Conservation (phyloP, 2,797 vertebrate species). For the Cryptoprocta ferox region DNA sequence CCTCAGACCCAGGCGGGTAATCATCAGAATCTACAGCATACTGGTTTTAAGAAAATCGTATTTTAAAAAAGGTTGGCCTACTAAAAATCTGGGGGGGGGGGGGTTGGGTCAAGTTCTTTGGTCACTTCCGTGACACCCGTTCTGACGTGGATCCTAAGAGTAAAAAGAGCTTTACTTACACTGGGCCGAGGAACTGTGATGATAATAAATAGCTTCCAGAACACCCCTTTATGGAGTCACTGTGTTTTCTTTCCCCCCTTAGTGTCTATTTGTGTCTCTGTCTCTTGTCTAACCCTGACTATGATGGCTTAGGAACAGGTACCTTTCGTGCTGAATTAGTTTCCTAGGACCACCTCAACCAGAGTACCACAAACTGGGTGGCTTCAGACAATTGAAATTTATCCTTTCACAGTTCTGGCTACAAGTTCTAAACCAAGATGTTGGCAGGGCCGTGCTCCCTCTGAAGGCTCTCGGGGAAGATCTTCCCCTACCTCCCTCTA, state of each 20-base stretch:
- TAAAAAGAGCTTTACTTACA: background rate
- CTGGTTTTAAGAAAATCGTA: background rate
- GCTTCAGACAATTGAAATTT: background rate
- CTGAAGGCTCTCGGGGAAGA: background rate
- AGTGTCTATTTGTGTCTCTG: background rate
- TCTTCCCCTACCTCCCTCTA: background rate
- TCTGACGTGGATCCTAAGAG: background rate
- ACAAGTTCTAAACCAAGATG: background rate
- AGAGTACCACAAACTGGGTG: background rate
- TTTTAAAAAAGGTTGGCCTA: background rate
- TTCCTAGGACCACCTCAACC: background rate
- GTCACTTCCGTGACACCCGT: background rate
- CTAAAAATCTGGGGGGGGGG: background rate
- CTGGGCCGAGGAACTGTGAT: background rate
- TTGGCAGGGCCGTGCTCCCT: background rate
- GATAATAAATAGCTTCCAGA: background rate
- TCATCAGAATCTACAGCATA: background rate
- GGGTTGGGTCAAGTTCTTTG: background rate
- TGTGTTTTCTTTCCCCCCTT: background rate
- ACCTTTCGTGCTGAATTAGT: background rate
- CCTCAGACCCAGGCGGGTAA: background rate
- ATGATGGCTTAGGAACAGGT: background rate
- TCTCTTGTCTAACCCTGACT: background rate
- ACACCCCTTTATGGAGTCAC: background rate
- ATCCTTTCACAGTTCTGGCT: background rate